These are phyloP conservation scores for Gobio gobio DNA, from an alignment of 2,113 vertebrate genomes.

Conservation along the genomic window DNA sequence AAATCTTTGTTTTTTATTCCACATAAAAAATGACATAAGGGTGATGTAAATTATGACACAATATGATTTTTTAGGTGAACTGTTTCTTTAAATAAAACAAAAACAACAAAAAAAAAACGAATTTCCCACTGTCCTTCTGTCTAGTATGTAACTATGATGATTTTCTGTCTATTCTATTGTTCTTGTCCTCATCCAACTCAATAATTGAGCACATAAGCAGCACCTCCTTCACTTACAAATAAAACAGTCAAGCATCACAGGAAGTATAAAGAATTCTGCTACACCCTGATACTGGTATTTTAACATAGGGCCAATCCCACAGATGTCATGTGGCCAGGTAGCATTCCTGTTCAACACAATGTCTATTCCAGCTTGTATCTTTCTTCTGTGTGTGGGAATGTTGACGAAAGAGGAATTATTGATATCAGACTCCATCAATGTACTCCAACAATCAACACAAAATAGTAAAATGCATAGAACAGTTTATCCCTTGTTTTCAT, in stretches of 20 bases:
- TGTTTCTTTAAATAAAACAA: not conserved
- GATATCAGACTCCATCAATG: not conserved
- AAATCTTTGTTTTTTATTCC: not conserved
- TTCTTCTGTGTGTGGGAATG: not conserved
- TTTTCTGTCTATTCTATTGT: not conserved
- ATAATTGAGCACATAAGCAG: not conserved
- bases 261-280: constrained; percentile 10
- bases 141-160: not conserved
- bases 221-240: not conserved
- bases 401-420: not conserved
- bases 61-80: not conserved
- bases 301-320: not conserved
- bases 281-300: constrained; percentile 15
- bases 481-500: not conserved
- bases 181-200: not conserved
- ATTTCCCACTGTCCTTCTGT: not conserved
- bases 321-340: constrained; percentile 3
- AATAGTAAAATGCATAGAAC: not conserved
- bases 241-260: not conserved
- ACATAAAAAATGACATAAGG: not conserved
- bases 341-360: constrained; percentile 18
- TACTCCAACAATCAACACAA: not conserved
- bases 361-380: not conserved
- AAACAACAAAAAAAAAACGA: not conserved
- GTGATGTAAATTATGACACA: not conserved